A percentile compares a stretch with the other conserved stretches of the same genome.
Conservation (phyloP, 2,113 vertebrate genomes). For the Willisornis vidua region DNA sequence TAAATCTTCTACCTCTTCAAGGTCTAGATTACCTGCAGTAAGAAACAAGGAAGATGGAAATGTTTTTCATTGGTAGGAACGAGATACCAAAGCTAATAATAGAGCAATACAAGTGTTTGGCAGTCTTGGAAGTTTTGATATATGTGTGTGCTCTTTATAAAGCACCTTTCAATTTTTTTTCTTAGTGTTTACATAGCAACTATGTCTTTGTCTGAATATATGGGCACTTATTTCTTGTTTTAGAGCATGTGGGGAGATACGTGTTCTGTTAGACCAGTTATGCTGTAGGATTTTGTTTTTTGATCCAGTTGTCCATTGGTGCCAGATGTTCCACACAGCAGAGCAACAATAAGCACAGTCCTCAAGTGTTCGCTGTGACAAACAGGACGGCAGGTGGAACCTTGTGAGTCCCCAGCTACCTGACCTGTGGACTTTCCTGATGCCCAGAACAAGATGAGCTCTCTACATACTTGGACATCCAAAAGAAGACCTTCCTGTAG, state of each 20-base stretch:
- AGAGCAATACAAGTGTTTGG: background rate
- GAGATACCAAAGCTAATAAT: background rate
- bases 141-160: background rate
- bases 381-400: background rate
- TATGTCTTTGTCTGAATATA: background rate
- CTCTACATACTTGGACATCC: background rate
- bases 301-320: background rate
- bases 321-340: background rate
- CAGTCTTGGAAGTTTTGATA: background rate
- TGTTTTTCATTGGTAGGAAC: background rate
- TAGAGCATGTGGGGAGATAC: background rate
- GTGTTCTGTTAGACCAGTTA: background rate
- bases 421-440: background rate
- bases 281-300: background rate
- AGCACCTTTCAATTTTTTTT: background rate
- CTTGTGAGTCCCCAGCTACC: background rate
- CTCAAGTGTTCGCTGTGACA: background rate
- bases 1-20: background rate
- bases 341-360: background rate
- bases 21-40: background rate
- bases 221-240: background rate
- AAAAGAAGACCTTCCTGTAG: background rate
- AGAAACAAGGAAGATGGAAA: background rate
- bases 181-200: background rate
- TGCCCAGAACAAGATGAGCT: background rate